A percentile compares a stretch with the other conserved stretches of the same genome.
Conservation (phyloP, 2,797 vertebrate genomes). For the Microctenopoma steveboyesi region DNA sequence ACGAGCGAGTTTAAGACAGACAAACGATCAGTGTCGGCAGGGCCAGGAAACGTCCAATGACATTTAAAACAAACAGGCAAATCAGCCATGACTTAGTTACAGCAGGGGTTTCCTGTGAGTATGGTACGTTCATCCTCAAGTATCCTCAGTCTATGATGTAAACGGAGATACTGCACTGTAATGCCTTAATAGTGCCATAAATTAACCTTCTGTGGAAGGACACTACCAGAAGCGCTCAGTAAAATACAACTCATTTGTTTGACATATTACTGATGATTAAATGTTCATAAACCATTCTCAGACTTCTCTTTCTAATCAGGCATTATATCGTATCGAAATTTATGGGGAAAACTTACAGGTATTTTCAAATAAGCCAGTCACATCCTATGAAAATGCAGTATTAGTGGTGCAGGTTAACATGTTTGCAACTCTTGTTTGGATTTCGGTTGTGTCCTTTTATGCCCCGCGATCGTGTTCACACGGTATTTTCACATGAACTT, state of each 20-base stretch:
- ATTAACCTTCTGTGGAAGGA: conserved; percentile 50
- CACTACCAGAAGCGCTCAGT: conserved; percentile 46
- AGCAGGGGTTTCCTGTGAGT: conserved; percentile 39
- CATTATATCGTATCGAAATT: conserved; percentile 24
- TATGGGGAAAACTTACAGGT: conserved; percentile 40
- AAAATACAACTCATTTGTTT: conserved; percentile 44
- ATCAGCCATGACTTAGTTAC: conserved; percentile 19
- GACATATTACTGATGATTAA: conserved; percentile 50
- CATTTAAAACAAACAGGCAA: conserved; percentile 23
- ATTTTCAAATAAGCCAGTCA: conserved; percentile 62
- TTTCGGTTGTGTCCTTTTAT: conserved; percentile 48
- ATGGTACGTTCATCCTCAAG: conserved; percentile 58
- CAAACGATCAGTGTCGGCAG: conserved; percentile 33
- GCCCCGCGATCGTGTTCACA: conserved; percentile 40
- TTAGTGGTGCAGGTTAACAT: conserved; percentile 52
- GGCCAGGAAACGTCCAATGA: conserved; percentile 10
- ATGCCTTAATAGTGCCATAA: conserved; percentile 80
- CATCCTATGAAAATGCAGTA: conserved; percentile 61
- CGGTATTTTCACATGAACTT: conserved; percentile 69
- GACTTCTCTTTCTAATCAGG: conserved; percentile 48
- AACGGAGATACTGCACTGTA: conserved; percentile 72
- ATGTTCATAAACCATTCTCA: conserved; percentile 48
- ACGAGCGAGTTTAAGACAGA: conserved; percentile 18
- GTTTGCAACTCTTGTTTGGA: conserved; percentile 47
- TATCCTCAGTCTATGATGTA: conserved; percentile 60